Base-by-base conservation (phyloP, 2,113 vertebrate species). In the Ceratotherium simum region DNA sequence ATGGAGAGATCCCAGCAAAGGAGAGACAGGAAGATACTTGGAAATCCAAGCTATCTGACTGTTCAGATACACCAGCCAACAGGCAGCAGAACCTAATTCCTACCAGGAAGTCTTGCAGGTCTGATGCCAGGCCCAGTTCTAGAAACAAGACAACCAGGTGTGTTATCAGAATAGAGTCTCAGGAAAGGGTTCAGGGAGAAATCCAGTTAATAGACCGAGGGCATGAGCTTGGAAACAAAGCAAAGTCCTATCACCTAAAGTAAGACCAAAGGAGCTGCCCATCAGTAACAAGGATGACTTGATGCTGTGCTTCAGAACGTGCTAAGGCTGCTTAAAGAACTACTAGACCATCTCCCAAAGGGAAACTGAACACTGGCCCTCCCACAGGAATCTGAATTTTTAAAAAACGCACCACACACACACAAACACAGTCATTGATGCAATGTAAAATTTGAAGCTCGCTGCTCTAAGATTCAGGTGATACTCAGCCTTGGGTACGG, bases 141-240 rank as follows among this genome's bases (percentile, higher is more conserved):
- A 95, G 51, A 89, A 81, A 95, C 29, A 36, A 80, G 33, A 96
- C 51, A 96, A 81, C 36, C 60, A 84, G 23, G 4, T 5, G 84
- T 14, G 7, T 39, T 69, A 73, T 58, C 58, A 89, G 84, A 84
- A 96, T 8, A 93, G 14, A 81, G 25, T 62, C 21, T 78, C 69
- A 64, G 42, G 60, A 65, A 93, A 78, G 67, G 42, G 51, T 20
- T 67, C 60, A 25, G 18, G 58, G 21, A 93, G 80, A 91, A 93
- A 88, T 58, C 23, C 31, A 88, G 21, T 91, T 65, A 76, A 39
- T 1, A 58, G 46, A 85, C 23, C 46, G 29, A 80, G 39, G 25
- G 36, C 27, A 90, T 10, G 78, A 85, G n/a, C 70, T 84, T 58
- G 29, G 76, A 93, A 96, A 96, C 27, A 75, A 94, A 94, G 25